Base-by-base conservation (phyloP, 2,797 vertebrate genomes). In the Poecilia picta region DNA sequence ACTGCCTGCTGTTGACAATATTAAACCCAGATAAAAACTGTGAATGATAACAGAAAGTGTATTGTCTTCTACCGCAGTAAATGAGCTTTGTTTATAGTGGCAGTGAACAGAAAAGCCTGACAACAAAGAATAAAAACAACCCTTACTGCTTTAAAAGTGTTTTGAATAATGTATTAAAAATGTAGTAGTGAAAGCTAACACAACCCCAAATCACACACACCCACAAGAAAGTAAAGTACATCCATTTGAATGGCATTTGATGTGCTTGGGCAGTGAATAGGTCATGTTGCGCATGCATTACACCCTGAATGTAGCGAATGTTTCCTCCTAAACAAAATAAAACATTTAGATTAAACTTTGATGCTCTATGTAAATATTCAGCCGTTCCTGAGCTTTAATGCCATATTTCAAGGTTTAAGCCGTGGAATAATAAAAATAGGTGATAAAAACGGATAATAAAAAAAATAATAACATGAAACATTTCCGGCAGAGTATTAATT, bases 91-190 rank as follows among this genome's bases (percentile, higher is more conserved):
- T 77, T 77, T 79, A 81, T 68, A 79, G 82, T 31, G 20, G 55
- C 79, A 74, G 47, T 3, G 59, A 33, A 77, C 72, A 78, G 59
- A 46, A 83, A 74, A 77, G 45, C 49, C 73, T 15, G 75, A 82
- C 83, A 81, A 86, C 75, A 81, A 90, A 86, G 36, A 86, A 79
- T 79, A 75, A 77, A 87, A 88, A 81, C 77, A 82, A 46, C 51
- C 73, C 43, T 41, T 55, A 6, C 31, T 79, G 68, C 33, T 82
- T 87, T 87, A 79, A 75, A 72, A 85, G 77, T 43, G 57, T 85
- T 83, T 72, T 93, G 87, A 93, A 94, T 93, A 91, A 92, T 93
- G 85, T 79, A 91, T 92, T 82, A 77, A 88, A 86, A 89, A 87
- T 57, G 43, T 75, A 85, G 82, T 84, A 72, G 64, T 73, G 79